Evolutionary conservation across 2,113 vertebrate species (phyloP), one percentile per base, ranked within the genome.

Genomic region (Ophthalmolycus amberensis): DNA sequence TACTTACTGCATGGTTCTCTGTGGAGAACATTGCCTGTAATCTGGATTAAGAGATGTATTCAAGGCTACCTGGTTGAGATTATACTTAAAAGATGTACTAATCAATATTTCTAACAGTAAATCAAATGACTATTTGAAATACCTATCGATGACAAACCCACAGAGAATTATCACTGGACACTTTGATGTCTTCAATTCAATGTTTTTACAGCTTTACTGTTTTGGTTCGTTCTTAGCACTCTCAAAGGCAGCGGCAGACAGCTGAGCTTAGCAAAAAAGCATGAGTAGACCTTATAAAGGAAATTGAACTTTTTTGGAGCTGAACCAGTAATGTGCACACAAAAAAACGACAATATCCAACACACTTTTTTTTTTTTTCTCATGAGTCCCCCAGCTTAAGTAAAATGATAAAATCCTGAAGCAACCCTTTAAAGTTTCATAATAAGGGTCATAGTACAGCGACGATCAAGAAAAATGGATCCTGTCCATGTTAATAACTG

Each of bases 401-500:
- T 37, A 11, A 77, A 73, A 69, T 27, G n/a, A 14, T 16, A 46
- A 67, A 76, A 64, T 76, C 22, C 37, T 15, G 10, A 16, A 67
- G 20, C 27, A 37, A 37, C 18, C 18, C 59, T 40, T 77, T 75
- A 58, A 80, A 76, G 65, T 71, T 77, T 66, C 15, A 62, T 54
- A 52, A 11, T 37, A 44, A 40, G 25, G 44, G 64, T 70, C 25
- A 63, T 18, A 15, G 64, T 70, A 44, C 25, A 70, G 64, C 29
- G 68, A 37, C 37, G 22, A 34, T 64, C 77, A 68, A 72, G 75
- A 66, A 69, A 66, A 77, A 79, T 65, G 71, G 71, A 83, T 81
- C 73, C 70, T 65, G 29, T 58, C 64, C 46, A 64, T 65, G 83
- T 80, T 92, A 90, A 93, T 84, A 66, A 75, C 62, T 71, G 72